Evolutionary conservation across 2,797 vertebrate species (phyloP).

Genomic region (Muscicapa striata): DNA sequence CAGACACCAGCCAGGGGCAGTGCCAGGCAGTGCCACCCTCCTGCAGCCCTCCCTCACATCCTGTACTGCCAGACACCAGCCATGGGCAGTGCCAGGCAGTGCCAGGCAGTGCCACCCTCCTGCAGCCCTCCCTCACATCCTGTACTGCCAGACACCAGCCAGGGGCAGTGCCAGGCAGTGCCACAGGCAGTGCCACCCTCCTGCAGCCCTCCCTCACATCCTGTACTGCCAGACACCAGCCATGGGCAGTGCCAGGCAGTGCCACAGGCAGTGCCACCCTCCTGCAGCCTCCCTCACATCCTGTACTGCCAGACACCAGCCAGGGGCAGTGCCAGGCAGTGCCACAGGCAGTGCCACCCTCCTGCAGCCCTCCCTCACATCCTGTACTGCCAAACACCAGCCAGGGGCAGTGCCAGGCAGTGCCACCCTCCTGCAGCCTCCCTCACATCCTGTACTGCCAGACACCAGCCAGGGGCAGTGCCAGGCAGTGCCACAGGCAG

Average conservation of each 20-base stretch:
- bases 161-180: too few relatives aligned
- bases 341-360: too few relatives aligned
- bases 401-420: too few relatives aligned
- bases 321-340: neutral
- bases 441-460: constrained; percentile 90
- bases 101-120: neutral
- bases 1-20: neutral
- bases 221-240: neutral
- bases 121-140: neutral
- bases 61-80: neutral
- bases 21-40: neutral
- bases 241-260: too few relatives aligned
- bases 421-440: too few relatives aligned
- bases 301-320: neutral
- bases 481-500: neutral
- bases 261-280: too few relatives aligned
- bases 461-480: neutral
- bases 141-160: neutral
- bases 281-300: neutral
- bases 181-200: neutral
- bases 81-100: neutral
- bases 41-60: neutral
- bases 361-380: neutral
- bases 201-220: neutral
- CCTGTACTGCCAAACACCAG: neutral